phyloP scores from a whole-genome alignment of 2,113 vertebrate genomes.

The human (Homo sapiens) region DNA sequence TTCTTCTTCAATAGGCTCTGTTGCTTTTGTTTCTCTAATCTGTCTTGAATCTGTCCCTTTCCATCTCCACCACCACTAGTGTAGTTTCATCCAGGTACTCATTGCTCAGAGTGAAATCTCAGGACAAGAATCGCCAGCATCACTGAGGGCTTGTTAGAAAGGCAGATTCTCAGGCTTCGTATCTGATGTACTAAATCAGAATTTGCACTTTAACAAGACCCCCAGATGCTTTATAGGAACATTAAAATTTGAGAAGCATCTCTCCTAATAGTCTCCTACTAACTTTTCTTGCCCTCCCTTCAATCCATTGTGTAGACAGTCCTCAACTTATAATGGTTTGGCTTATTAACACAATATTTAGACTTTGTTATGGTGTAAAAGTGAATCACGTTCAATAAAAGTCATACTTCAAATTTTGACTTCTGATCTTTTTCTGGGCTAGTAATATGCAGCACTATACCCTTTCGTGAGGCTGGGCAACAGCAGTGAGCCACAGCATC shows the following conservation, averaged over 20 bases:
- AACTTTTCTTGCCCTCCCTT: background rate
- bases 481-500: background rate
- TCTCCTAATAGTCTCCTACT: background rate
- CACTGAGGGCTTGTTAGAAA: background rate
- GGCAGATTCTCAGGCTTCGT: background rate
- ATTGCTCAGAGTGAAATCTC: background rate
- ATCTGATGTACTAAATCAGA: background rate
- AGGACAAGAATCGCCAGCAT: background rate
- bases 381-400: background rate
- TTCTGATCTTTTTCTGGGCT: background rate
- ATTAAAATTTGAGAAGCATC: background rate
- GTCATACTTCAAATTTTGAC: background rate
- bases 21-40: background rate
- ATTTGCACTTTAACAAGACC: background rate
- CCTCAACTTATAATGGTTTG: background rate
- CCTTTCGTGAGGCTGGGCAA: background rate
- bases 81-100: background rate
- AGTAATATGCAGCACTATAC: background rate
- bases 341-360: background rate
- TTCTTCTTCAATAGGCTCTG: background rate
- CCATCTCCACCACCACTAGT: background rate
- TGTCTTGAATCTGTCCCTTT: background rate
- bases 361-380: background rate
- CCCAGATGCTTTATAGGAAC: background rate
- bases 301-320: background rate